Base-by-base conservation (phyloP, 2,797 vertebrate genomes). In the Acrocephalus scirpaceus region DNA sequence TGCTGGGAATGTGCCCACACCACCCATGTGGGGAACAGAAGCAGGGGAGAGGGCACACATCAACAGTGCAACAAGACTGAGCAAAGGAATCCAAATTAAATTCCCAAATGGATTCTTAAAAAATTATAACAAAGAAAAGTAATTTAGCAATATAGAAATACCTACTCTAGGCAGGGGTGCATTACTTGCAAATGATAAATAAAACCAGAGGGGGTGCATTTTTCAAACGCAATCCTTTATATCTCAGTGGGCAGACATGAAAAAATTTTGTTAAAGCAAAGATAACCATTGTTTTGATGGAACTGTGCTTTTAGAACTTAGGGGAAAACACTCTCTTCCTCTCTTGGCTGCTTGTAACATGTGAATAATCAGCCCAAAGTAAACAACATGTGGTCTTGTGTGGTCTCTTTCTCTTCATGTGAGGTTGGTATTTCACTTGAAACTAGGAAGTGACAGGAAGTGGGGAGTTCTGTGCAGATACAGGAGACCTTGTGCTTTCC, bases 311-410 rank as follows among this genome's bases (percentile, higher is more conserved):
- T 77, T 16, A 83, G 69, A 90, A 74, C 30, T 44, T 57, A 47
- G 73, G 48, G 53, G 42, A 61, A 93, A 95, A 92, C 29, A 82
- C 38, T 71, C 74, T 91, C 54, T 81, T 80, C 53, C 82, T 72
- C 50, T 80, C 66, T 90, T 72, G 90, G 75, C 87, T 88, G 85
- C 60, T 88, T 18, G 0, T 58, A 69, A 95, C 62, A 76, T 50
- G 61, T 84, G 78, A 89, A 88, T 86, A 93, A 87, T 54, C 83
- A 32, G 65, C 60, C 77, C 64, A 86, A 86, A 95, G 73, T 95
- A 96, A 97, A 97, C 93, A 97, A 88, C 62, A 26, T 83, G 88
- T 90, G 92, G 86, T 80, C 90, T 90, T 86, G 90, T 92, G 95
- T 95, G 95, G 90, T 96, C 95, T 79, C 90, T 82, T 92, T 51